Base-by-base conservation (phyloP, 1,140 invertebrate species). In the Ceratoteleas bidentatus region DNA sequence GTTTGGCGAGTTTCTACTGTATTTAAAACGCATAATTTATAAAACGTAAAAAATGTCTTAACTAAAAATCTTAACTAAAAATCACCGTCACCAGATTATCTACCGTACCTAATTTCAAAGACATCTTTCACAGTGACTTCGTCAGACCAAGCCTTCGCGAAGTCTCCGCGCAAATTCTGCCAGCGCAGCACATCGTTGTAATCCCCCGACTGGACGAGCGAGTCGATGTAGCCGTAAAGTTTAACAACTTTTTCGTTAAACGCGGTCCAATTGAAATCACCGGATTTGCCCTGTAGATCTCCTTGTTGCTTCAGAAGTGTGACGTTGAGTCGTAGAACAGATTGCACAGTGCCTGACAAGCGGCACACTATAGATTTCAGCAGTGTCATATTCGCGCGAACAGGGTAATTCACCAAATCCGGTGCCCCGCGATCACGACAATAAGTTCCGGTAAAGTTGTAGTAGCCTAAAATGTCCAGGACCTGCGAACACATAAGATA, bases 181-280 rank as follows among this genome's bases (percentile, higher is more conserved):
- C 88, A 66, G 15, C 60, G 73, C 6, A 64, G 61, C 0, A 38
- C 32, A 36, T 85, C 56, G 10, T 86, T 64, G 36, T 70, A 49
- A 49, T 89, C 64, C 5, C 86, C 74, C 8, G 85, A 75, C 16
- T 86, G 85, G 0, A 89, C 57, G 38, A 89, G n/a, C 0, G 64
- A 80, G 43, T 89, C 88, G 24, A 91, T 82, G 16, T 90, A 83
- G 0, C 72, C 68, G 61, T 90, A 90, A 84, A 91, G 85, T 38
- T 84, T 77, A n/a, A 89, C 75, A 6, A 84, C 49, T 62, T 86
- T 87, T 36, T 74, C 82, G 80, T 91, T 90, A 56, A 91, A 89
- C 0, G 36, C 34, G 0, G 88, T 90, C 88, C 88, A 90, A 58
- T 90, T 88, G 65, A 88, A 91, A 0, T 70, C 47, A 8, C 45